These are phyloP conservation scores for Byasa hedistus DNA, from an alignment of 2,888 invertebrate genomes.

Conservation along the genomic window DNA sequence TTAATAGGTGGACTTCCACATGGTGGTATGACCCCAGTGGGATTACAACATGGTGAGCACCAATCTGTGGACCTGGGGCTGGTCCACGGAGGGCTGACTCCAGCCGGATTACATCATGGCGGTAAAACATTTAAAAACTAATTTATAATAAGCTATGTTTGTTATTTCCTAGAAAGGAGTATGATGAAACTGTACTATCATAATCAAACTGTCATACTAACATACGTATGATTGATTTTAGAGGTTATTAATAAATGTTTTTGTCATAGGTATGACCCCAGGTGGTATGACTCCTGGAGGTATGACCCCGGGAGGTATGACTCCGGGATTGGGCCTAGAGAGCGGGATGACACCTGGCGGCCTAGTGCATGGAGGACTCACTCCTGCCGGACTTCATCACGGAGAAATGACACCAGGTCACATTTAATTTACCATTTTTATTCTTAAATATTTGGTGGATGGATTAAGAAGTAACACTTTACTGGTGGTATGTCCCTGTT, in stretches of 20 bases:
- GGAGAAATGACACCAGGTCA: conserved; percentile 59
- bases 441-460: no score
- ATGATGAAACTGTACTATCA: no score
- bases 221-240: no score
- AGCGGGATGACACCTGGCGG: conserved; percentile 56
- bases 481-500: no score
- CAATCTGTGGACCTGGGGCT: conserved; percentile 50
- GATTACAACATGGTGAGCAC: conserved; percentile 48
- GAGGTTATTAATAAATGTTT: no score
- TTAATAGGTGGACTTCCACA: conserved; percentile 55
- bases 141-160: no score
- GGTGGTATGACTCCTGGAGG: conserved; percentile 43
- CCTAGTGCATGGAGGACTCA: conserved; percentile 48
- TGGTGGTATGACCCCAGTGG: conserved; percentile 55
- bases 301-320: conserved; percentile 53
- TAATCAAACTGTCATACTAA: no score
- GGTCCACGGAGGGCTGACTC: conserved; percentile 62
- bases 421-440: not conserved
- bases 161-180: no score
- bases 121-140: conserved; percentile 39
- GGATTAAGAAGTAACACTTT: no score
- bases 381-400: conserved; percentile 62
- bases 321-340: conserved; percentile 55
- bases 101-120: conserved; percentile 48
- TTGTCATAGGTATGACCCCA: conserved; percentile 38